A percentile compares a stretch with the other conserved stretches of the same genome.
These are phyloP conservation scores for Leptura quadrifasciata DNA, from an alignment of 2,888 invertebrate species.

Conservation along the genomic window DNA sequence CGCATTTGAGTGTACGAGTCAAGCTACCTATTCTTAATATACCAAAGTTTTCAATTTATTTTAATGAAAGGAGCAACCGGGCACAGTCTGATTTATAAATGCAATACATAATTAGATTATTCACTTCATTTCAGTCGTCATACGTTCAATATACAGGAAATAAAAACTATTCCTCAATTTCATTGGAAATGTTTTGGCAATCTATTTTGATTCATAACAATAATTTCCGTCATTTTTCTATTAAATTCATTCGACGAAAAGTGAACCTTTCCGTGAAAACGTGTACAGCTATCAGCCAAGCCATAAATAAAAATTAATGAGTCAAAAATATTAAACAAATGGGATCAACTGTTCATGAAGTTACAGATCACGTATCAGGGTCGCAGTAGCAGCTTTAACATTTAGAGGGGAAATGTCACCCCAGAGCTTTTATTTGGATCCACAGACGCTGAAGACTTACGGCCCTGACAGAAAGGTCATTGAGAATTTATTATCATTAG, in stretches of 20 bases:
- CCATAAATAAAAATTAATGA: constrained; percentile 69
- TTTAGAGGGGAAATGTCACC: constrained; percentile 71
- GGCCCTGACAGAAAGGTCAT: constrained; percentile 64
- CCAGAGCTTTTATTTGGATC: constrained; percentile 63
- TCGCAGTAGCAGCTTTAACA: constrained; percentile 68
- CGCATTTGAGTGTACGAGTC: too few relatives aligned
- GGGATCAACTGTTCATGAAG: constrained; percentile 68
- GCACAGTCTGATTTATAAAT: neutral
- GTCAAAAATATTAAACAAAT: constrained; percentile 68
- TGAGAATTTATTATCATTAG: constrained; percentile 64
- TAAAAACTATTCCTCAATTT: constrained; percentile 41
- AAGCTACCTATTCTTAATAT: too few relatives aligned
- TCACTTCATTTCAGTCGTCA: constrained; percentile 13
- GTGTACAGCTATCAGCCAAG: constrained; percentile 48
- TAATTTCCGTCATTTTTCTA: constrained; percentile 42
- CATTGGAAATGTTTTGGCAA: constrained; percentile 19
- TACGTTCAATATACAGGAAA: constrained; percentile 21
- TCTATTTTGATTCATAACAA: constrained; percentile 42
- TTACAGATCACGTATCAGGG: constrained; percentile 71
- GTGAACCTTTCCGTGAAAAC: constrained; percentile 28
- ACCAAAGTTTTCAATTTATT: neutral
- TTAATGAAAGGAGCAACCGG: neutral
- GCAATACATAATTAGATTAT: constrained; percentile 11
- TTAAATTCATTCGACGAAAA: constrained; percentile 40
- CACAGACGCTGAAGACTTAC: constrained; percentile 57